Conservation (phyloP, 2,888 invertebrate species). For the Trypoxylon attenuatum region DNA sequence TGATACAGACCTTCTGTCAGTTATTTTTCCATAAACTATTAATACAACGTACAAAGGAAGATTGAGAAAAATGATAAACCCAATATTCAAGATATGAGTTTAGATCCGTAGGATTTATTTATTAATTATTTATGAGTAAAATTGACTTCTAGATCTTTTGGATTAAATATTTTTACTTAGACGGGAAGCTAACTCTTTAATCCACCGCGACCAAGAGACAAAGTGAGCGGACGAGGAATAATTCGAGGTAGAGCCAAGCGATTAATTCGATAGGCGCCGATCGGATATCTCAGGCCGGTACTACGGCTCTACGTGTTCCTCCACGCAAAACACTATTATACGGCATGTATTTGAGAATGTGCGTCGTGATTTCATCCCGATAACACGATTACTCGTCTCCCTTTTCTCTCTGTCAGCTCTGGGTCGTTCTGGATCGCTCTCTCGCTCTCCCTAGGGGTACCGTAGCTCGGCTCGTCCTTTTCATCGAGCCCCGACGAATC, state of each 20-base stretch:
- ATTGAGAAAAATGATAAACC: too few relatives aligned
- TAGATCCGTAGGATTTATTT: too few relatives aligned
- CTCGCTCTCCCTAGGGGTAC: neutral
- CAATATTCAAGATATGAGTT: too few relatives aligned
- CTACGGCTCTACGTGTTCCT: constrained; percentile 27
- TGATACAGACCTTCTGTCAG: too few relatives aligned
- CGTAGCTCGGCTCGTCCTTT: constrained; percentile 43
- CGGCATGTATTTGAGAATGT: constrained; percentile 66
- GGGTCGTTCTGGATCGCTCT: constrained; percentile 38
- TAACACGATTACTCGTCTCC: constrained; percentile 67
- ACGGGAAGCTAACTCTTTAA: constrained; percentile 4
- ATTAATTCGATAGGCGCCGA: neutral
- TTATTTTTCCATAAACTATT: too few relatives aligned
- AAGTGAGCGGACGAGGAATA: neutral
- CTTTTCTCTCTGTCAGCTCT: constrained; percentile 38
- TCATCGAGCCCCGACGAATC: constrained; percentile 48
- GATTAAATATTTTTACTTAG: too few relatives aligned
- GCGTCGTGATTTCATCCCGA: constrained; percentile 70
- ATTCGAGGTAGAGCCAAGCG: neutral
- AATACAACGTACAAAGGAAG: too few relatives aligned
- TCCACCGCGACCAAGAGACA: neutral
- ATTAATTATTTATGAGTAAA: too few relatives aligned
- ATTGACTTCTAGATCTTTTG: too few relatives aligned
- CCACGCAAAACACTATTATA: constrained; percentile 21
- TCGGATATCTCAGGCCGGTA: neutral